Percentiles rank a stretch among this genome's conserved stretches.
Evolutionary conservation across 92 coral and sea anemone genomes (phyloP).

Genomic region (Porites lobata): DNA sequence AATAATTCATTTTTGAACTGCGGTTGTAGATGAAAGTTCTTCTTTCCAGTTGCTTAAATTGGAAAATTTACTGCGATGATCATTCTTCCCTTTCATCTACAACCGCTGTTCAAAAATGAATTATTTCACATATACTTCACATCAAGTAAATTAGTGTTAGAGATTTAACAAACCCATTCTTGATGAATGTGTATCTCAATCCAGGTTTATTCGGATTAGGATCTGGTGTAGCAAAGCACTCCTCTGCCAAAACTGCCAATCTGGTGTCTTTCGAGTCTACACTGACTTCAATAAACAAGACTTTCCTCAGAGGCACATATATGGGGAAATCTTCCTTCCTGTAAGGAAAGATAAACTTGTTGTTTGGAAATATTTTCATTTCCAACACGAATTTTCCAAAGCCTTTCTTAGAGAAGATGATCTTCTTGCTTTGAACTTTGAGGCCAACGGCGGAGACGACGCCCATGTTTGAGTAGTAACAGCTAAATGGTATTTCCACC

Average conservation of each 20-base stretch:
- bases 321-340: constrained; percentile 35
- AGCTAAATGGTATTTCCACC: constrained; percentile 43
- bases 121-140: no score
- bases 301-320: constrained; percentile 8
- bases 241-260: constrained; percentile 30
- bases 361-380: constrained; percentile 30
- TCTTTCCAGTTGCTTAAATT: no score
- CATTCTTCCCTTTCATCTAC: no score
- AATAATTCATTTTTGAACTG: no score
- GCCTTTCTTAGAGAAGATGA: constrained; percentile 43
- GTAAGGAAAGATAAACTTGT: background rate
- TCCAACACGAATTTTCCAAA: constrained; percentile 23
- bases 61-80: no score
- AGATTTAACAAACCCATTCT: constrained; percentile 25
- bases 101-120: no score
- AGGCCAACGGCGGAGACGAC: constrained; percentile 50
- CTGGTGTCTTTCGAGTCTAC: constrained; percentile 34
- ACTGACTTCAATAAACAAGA: constrained; percentile 15
- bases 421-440: constrained; percentile 35
- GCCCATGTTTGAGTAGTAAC: constrained; percentile 48
- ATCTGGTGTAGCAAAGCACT: constrained; percentile 51
- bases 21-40: no score
- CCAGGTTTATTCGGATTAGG: constrained; percentile 30
- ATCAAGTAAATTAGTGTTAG: no score
- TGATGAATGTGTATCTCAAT: constrained; percentile 32